Conservation (phyloP, 2,888 invertebrate species). For the Glaucopsyche alexis region DNA sequence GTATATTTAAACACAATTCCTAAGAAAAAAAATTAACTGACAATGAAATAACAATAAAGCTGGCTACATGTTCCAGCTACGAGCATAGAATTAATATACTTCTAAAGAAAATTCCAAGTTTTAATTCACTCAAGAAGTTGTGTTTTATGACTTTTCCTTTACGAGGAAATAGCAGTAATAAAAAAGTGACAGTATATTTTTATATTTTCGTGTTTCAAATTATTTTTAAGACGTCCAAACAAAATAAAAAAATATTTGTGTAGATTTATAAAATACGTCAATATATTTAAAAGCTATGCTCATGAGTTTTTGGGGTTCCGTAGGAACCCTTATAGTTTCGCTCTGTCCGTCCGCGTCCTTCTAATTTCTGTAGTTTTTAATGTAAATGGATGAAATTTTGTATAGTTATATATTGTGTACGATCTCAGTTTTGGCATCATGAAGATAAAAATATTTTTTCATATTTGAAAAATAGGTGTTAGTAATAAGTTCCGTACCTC, state of each 20-base stretch:
- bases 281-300: not conserved
- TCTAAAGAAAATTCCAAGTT: slow-evolving; percentile 39
- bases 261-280: not conserved
- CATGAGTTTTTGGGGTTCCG: too few relatives aligned
- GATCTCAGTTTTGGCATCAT: too few relatives aligned
- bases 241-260: not conserved
- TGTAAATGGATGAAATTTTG: too few relatives aligned
- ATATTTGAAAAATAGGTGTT: too few relatives aligned
- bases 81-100: slow-evolving; percentile 39
- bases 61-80: slow-evolving; percentile 33
- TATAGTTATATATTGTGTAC: too few relatives aligned
- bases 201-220: not conserved
- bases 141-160: slow-evolving; percentile 41
- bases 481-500: too few relatives aligned
- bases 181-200: slow-evolving; percentile 27
- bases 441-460: too few relatives aligned
- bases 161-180: slow-evolving; percentile 32
- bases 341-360: too few relatives aligned
- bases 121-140: slow-evolving; percentile 40
- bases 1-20: not conserved
- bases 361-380: too few relatives aligned
- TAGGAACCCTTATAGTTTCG: too few relatives aligned
- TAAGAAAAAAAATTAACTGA: not conserved
- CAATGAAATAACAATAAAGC: slow-evolving; percentile 35
- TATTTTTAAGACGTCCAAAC: not conserved